These are phyloP conservation scores for Electrona antarctica DNA, from an alignment of 2,113 vertebrate species.

Conservation along the genomic window DNA sequence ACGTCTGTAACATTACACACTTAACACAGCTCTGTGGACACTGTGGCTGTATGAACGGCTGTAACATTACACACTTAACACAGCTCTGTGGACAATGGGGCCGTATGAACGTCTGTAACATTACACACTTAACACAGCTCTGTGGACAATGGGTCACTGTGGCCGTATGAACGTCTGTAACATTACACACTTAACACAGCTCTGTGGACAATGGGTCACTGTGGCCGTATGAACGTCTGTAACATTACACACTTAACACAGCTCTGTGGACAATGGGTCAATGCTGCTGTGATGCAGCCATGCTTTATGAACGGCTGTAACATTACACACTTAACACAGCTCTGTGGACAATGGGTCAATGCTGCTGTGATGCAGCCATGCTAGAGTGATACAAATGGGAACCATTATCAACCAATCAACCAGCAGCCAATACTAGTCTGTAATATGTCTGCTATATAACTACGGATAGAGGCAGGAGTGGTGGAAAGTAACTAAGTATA, in stretches of 20 bases:
- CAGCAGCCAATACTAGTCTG: neutral
- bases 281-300: too few species aligned
- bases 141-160: neutral
- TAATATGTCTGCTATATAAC: too few species aligned
- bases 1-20: conserved; percentile 17
- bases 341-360: conserved; percentile 52
- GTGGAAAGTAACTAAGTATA: too few species aligned
- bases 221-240: conserved; percentile 37
- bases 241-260: neutral
- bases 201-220: neutral
- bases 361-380: conserved; percentile 46
- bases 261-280: too few species aligned
- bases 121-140: too few species aligned
- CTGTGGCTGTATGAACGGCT: too few species aligned
- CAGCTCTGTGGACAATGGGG: too few species aligned
- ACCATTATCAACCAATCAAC: conserved; percentile 54
- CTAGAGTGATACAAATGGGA: conserved; percentile 67
- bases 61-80: too few species aligned
- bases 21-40: too few species aligned
- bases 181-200: neutral
- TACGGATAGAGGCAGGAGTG: too few species aligned
- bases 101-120: too few species aligned
- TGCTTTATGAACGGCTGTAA: too few species aligned
- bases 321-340: conserved; percentile 59
- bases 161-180: conserved; percentile 35